These are phyloP conservation scores for Vandiemenella viatica DNA, from an alignment of 2,888 invertebrate species.

Conservation along the genomic window DNA sequence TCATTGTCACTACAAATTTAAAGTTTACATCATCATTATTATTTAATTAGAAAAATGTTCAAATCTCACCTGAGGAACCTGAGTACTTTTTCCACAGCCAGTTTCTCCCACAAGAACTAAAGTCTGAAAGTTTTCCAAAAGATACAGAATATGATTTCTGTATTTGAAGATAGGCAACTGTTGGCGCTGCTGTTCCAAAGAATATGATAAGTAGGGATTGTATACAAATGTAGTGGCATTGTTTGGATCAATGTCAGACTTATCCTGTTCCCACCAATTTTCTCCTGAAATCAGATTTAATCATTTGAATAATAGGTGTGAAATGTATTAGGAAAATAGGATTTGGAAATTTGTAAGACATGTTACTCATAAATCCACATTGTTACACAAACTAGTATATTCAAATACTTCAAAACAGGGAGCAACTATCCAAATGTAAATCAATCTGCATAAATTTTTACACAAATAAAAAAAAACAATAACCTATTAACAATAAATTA, in stretches of 20 bases:
- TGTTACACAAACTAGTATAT: too few relatives aligned
- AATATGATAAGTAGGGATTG: slow-evolving; percentile 70
- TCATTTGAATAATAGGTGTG: not conserved
- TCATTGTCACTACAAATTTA: too few relatives aligned
- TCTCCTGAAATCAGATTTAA: slow-evolving; percentile 2
- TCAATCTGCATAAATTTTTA: too few relatives aligned
- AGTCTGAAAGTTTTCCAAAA: slow-evolving; percentile 79
- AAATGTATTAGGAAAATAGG: not conserved
- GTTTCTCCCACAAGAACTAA: slow-evolving; percentile 85
- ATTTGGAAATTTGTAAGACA: not conserved
- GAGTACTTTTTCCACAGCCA: slow-evolving; percentile 92
- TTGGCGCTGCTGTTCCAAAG: slow-evolving; percentile 70
- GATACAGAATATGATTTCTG: slow-evolving; percentile 73
- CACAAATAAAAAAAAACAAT: too few relatives aligned
- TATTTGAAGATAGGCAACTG: slow-evolving; percentile 76
- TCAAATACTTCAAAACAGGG: too few relatives aligned
- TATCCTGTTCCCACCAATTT: slow-evolving; percentile 23
- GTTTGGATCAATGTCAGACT: slow-evolving; percentile 41
- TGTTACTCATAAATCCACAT: too few relatives aligned
- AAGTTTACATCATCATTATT: not conserved
- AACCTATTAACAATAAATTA: too few relatives aligned
- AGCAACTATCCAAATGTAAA: too few relatives aligned
- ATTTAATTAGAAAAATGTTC: not conserved
- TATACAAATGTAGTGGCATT: slow-evolving; percentile 54
- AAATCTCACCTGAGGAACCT: slow-evolving; percentile 73